These are phyloP conservation scores for Ramphastos sulfuratus DNA, from an alignment of 2,113 vertebrate species.

Conservation along the genomic window DNA sequence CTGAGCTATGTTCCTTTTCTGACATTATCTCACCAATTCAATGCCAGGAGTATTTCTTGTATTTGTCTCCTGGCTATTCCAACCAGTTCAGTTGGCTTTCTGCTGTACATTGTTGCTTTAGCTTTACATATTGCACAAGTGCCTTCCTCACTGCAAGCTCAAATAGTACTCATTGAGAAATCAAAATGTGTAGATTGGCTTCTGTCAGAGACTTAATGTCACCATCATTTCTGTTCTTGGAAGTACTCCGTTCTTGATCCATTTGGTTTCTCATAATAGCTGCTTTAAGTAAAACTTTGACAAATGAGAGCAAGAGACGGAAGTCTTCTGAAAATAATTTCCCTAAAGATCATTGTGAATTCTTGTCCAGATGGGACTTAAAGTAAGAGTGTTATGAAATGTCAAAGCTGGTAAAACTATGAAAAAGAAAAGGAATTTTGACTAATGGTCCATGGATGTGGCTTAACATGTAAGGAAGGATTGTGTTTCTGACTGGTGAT, in stretches of 20 bases:
- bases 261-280: slow-evolving; percentile 8
- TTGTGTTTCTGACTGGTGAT: neutral
- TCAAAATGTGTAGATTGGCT: neutral
- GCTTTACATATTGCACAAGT: neutral
- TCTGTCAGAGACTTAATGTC: slow-evolving; percentile 7
- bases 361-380: neutral
- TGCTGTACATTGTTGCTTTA: neutral
- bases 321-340: slow-evolving; percentile 14
- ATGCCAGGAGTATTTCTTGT: neutral
- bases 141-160: neutral
- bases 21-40: neutral
- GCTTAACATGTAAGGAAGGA: slow-evolving; percentile 24
- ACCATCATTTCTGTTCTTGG: neutral
- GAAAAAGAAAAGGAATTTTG: neutral
- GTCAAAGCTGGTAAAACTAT: slow-evolving; percentile 9
- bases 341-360: neutral
- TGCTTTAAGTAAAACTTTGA: slow-evolving; percentile 24
- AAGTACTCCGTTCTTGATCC: neutral
- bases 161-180: neutral
- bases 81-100: neutral
- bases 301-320: neutral
- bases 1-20: neutral
- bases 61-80: neutral
- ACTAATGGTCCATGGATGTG: neutral
- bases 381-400: slow-evolving; percentile 10